Percentiles rank a stretch among this genome's conserved stretches.
Conservation (phyloP, 1,140 invertebrate genomes). For the Panagrolaimus sp. region DNA sequence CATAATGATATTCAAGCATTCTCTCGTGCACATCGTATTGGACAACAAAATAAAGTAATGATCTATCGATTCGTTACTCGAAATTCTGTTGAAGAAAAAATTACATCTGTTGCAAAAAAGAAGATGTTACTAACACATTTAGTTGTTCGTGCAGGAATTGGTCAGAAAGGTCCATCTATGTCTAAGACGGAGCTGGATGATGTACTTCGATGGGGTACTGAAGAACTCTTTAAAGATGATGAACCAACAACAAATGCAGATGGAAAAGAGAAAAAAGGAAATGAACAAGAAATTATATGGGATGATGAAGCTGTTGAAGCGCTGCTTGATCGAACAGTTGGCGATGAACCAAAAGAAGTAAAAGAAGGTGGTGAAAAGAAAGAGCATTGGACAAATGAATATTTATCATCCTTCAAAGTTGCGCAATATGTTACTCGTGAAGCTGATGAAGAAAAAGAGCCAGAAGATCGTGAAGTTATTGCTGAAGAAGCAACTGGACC, state of each 20-base stretch:
- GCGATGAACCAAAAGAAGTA: constrained; percentile 63
- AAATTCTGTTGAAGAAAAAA: constrained; percentile 95
- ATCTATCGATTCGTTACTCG: constrained; percentile 99
- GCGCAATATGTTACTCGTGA: constrained; percentile 78
- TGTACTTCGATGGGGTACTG: constrained; percentile 95
- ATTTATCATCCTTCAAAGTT: constrained; percentile 92
- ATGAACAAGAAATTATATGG: constrained; percentile 75
- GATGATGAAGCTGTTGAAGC: constrained; percentile 90
- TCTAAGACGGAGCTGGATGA: constrained; percentile 98
- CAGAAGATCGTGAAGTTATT: constrained; percentile 84
- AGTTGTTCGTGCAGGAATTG: constrained; percentile 90
- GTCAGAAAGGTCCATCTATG: constrained; percentile 76
- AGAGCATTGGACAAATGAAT: constrained; percentile 98
- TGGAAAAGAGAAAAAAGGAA: constrained; percentile 40
- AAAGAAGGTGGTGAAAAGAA: constrained; percentile 92
- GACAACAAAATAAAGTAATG: constrained; percentile 98
- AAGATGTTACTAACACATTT: constrained; percentile 99
- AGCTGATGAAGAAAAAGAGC: constrained; percentile 71
- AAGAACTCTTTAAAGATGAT: constrained; percentile 88
- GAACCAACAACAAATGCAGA: constrained; percentile 34
- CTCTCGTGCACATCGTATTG: constrained; percentile 95
- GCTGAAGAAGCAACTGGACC: constrained; percentile 95
- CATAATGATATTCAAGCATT: constrained; percentile 72
- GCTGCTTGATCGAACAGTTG: constrained; percentile 72
- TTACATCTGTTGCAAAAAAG: constrained; percentile 75